Base-by-base conservation (phyloP, 2,113 vertebrate species). In the Platanista minor region DNA sequence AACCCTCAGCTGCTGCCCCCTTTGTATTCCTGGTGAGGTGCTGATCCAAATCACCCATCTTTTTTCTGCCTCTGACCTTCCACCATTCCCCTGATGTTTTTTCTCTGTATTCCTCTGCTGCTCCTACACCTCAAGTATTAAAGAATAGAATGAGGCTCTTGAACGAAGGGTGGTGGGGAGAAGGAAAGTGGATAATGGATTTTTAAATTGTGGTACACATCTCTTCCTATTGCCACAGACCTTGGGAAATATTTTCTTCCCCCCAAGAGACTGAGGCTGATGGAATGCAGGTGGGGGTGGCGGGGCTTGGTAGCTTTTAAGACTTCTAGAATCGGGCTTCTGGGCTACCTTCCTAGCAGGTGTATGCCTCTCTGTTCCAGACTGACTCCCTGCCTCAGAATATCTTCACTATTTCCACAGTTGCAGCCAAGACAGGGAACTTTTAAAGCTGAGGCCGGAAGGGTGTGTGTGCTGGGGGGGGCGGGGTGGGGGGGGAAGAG, bases 361-460 rank as follows among this genome's bases (percentile, higher is more conserved):
- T 91, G 36, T 61, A 39, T n/a, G 36, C 69, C 10, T 71, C 69
- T 90, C 33, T 41, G 78, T 92, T 89, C 77, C 59, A 62, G 61
- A 54, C 81, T 18, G 49, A 54, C 36, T 92, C 49, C 81, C 75
- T 57, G 82, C 54, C 77, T 87, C 90, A 18, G 20, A 67, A 15
- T 31, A n/a, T 43, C 64, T 62, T 96, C 95, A 78, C 67, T 78
- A 25, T 97, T 97, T 97, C 97, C 98, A 90, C n/a, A 59, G 77
- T 62, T 54, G 81, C 66, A 77, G 95, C 96, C 97, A 94, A 93
- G 86, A 74, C 33, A 21, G 41, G 82, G 89, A 81, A 84, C 71
- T 91, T 94, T 33, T 8, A 85, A 66, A 95, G 59, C 84, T 33
- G 64, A 97, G 90, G 84, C 90, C 36, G 57, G 92, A 97, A 96